Percentiles rank a stretch among this genome's conserved stretches.
Conservation (phyloP, 2,797 vertebrate genomes). For the Pseudomugil tenellus region DNA sequence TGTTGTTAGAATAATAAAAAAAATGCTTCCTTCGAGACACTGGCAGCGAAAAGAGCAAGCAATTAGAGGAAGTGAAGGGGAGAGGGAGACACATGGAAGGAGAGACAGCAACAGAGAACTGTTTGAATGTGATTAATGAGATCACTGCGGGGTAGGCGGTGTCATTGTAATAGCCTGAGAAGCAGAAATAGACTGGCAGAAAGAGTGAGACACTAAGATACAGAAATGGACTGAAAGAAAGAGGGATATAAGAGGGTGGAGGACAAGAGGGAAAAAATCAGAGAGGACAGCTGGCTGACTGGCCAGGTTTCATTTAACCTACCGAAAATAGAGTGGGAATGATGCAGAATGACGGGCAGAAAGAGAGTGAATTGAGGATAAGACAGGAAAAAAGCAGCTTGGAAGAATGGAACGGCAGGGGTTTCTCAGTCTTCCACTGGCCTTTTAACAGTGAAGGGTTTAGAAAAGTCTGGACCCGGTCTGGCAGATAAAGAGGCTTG, state of each 20-base stretch:
- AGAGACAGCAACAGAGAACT: slow-evolving; percentile 64
- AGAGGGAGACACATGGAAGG: slow-evolving; percentile 54
- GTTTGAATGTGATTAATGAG: slow-evolving; percentile 83
- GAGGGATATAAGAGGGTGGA: slow-evolving; percentile 11
- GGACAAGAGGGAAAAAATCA: slow-evolving; percentile 27
- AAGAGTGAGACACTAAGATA: slow-evolving; percentile 34
- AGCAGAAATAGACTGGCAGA: slow-evolving; percentile 32
- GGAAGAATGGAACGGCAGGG: slow-evolving; percentile 70
- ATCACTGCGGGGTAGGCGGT: slow-evolving; percentile 79
- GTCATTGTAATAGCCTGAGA: slow-evolving; percentile 73
- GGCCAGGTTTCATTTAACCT: slow-evolving; percentile 60
- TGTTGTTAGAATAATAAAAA: slow-evolving; percentile 74
- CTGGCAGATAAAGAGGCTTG: slow-evolving; percentile 58
- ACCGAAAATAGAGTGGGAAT: slow-evolving; percentile 35
- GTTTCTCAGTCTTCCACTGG: slow-evolving; percentile 58
- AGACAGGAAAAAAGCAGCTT: slow-evolving; percentile 24
- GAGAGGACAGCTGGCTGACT: slow-evolving; percentile 58
- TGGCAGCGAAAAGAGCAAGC: slow-evolving; percentile 72
- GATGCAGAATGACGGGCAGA: slow-evolving; percentile 16
- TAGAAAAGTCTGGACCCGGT: slow-evolving; percentile 56
- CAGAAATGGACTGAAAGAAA: slow-evolving; percentile 20
- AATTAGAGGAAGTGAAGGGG: slow-evolving; percentile 71
- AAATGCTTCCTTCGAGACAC: slow-evolving; percentile 71
- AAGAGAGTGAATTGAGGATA: slow-evolving; percentile 38
- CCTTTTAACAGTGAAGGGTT: slow-evolving; percentile 64